phyloP scores from a whole-genome alignment of 2,797 vertebrate genomes.

The Cottoperca gobio region DNA sequence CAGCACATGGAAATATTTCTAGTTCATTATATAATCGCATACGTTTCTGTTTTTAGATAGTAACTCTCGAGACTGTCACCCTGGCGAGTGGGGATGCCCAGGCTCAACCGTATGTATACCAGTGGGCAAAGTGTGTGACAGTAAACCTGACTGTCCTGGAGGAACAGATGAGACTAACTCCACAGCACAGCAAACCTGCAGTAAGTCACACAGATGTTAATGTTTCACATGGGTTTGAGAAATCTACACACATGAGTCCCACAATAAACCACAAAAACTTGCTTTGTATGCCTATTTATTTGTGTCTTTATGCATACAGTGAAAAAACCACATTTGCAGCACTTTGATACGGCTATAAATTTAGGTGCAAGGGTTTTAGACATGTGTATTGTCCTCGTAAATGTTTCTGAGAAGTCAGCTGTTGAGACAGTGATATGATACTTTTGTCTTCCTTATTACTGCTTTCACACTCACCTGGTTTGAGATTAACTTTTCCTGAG shows the following conservation, averaged over 20 bases:
- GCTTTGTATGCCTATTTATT: neutral
- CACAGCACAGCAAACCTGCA: conserved; percentile 75
- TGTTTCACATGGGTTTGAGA: neutral
- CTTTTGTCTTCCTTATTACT: conserved; percentile 31
- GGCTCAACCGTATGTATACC: conserved; percentile 76
- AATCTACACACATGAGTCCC: neutral
- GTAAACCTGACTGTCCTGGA: conserved; percentile 77
- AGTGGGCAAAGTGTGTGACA: conserved; percentile 80
- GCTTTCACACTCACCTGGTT: conserved; percentile 38
- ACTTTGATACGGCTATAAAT: conserved; percentile 33
- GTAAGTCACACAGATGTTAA: conserved; percentile 55
- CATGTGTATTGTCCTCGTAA: conserved; percentile 26
- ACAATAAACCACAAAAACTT: neutral
- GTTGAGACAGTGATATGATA: conserved; percentile 16
- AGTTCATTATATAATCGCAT: neutral
- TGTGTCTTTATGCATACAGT: neutral
- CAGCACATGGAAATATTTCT: neutral
- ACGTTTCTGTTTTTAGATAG: conserved; percentile 68
- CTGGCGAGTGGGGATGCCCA: conserved; percentile 85
- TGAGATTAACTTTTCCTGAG: conserved; percentile 47
- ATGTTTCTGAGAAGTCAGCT: conserved; percentile 42
- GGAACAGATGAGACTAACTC: conserved; percentile 82
- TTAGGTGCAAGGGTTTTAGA: conserved; percentile 8
- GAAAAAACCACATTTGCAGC: neutral
- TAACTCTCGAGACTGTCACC: conserved; percentile 81